Evolutionary conservation across 2,888 invertebrate species (phyloP).

Genomic region (Eupithecia subfuscata): DNA sequence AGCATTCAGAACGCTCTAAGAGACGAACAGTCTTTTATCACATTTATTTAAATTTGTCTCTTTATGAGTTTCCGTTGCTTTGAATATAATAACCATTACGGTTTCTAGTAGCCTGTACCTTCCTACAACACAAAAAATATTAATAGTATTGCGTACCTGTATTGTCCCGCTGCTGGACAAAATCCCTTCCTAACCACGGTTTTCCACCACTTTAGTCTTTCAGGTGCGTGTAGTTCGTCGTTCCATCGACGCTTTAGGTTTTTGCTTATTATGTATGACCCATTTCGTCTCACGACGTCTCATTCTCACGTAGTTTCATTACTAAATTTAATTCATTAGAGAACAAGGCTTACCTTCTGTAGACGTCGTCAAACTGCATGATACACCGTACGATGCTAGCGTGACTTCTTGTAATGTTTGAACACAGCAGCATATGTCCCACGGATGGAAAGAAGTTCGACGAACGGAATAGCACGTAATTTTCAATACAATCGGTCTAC

Average conservation of each 20-base stretch:
- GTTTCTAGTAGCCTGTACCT: neutral
- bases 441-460: neutral
- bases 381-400: neutral
- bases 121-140: neutral
- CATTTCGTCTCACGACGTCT: neutral
- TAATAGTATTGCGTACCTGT: neutral
- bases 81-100: neutral
- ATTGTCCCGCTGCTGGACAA: no score
- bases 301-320: no score
- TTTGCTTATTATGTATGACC: neutral
- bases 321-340: neutral
- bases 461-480: neutral
- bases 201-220: neutral
- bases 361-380: neutral
- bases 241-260: neutral
- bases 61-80: neutral
- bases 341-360: neutral
- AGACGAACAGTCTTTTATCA: neutral
- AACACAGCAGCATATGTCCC: neutral
- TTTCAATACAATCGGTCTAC: neutral
- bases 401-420: conserved; percentile 2
- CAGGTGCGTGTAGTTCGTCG: neutral
- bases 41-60: neutral
- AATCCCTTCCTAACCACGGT: no score
- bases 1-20: no score